Evolutionary conservation across 2,113 vertebrate species (phyloP).

Genomic region (Phalacrocorax carbo): DNA sequence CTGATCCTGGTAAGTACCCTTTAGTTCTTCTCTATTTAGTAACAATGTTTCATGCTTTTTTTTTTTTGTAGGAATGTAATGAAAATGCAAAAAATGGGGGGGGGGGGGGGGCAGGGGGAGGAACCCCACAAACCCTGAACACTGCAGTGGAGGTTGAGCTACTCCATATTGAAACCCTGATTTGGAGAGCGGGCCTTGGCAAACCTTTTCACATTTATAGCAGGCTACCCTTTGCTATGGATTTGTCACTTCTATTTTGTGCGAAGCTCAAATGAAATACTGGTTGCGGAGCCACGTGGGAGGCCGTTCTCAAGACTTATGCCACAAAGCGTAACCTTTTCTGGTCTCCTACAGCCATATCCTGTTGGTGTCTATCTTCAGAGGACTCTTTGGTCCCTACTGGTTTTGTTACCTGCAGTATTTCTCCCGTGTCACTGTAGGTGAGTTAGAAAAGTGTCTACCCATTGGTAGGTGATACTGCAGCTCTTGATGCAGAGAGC

Average conservation of each 20-base stretch:
- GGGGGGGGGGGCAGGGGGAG: too few relatives aligned
- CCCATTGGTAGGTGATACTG: neutral
- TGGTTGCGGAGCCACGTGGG: accelerated
- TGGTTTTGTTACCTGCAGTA: neutral
- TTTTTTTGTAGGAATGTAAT: neutral
- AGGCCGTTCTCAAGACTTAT: neutral
- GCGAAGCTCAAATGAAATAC: neutral
- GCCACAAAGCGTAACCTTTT: neutral
- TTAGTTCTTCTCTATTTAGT: constrained; percentile 4
- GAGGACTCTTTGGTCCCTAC: neutral
- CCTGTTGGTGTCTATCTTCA: neutral
- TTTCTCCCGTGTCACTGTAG: neutral
- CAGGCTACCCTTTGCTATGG: neutral
- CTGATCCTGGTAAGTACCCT: neutral
- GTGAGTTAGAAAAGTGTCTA: neutral
- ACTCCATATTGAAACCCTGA: neutral
- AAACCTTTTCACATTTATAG: neutral
- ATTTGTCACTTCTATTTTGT: too few relatives aligned
- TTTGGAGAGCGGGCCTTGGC: neutral
- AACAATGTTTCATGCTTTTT: neutral
- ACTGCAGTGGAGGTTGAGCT: neutral
- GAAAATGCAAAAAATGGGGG: neutral
- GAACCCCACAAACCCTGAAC: too few relatives aligned
- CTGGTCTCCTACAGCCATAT: neutral
- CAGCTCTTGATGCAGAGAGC: neutral